These are phyloP conservation scores for Paraplagusia blochii DNA, from an alignment of 2,113 vertebrate species.

Conservation along the genomic window DNA sequence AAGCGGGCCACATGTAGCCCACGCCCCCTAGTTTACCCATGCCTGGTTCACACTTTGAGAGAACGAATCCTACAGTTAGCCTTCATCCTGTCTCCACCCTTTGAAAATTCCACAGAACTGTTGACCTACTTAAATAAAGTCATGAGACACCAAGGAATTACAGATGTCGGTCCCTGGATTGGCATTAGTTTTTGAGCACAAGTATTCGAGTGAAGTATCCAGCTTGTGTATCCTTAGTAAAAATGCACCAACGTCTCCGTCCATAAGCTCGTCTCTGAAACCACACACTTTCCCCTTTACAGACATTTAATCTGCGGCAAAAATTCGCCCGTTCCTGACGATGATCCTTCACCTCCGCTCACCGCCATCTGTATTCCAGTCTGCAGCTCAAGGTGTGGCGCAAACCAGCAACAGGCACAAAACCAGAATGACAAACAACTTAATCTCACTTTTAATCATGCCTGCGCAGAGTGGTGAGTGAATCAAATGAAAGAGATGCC, in stretches of 20 bases:
- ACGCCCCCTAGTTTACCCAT: too few species aligned
- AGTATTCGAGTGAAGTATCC: too few species aligned
- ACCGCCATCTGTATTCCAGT: conserved; percentile 56
- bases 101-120: too few species aligned
- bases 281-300: conserved; percentile 6
- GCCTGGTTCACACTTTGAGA: too few species aligned
- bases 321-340: conserved; percentile 31
- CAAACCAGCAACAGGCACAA: conserved; percentile 36
- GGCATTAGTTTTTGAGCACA: too few species aligned
- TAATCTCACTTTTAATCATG: conserved; percentile 69
- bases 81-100: too few species aligned
- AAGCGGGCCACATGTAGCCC: too few species aligned
- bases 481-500: conserved; percentile 53
- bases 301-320: conserved; percentile 30
- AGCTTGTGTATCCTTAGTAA: too few species aligned
- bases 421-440: conserved; percentile 65
- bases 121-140: too few species aligned
- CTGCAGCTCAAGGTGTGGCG: conserved; percentile 41
- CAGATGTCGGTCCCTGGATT: too few species aligned
- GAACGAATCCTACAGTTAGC: too few species aligned
- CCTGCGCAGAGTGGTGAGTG: conserved; percentile 44
- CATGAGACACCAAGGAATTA: too few species aligned
- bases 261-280: conserved; percentile 3
- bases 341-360: conserved; percentile 34
- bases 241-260: neutral